Evolutionary conservation across 2,113 vertebrate genomes (phyloP), one percentile per base, ranked within the genome.

Genomic region (Prionailurus viverrinus): DNA sequence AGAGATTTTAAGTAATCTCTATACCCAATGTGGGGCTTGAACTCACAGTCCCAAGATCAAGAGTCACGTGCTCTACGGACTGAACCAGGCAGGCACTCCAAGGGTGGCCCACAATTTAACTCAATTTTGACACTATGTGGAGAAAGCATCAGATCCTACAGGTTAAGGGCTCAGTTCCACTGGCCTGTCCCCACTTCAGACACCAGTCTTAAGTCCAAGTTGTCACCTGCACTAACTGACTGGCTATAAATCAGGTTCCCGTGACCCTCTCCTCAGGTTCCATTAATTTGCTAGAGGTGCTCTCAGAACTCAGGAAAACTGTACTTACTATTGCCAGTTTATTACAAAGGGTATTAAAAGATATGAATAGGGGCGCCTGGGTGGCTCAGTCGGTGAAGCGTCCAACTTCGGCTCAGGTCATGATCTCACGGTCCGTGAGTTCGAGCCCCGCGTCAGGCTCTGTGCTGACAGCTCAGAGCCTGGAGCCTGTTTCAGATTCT

Each of bases 231-330:
- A 45, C 51, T 69, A 36, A 79, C 23, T 8, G 14, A 68, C 61
- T n/a, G 14, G 41, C 55, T 36, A 1, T 51, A 51, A 89, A 36
- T 65, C 74, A 69, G 36, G 29, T 58, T 80, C 36, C 63, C 3
- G 19, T 0, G 0, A 58, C 21, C 6, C 29, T 23, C 73, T 78
- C 65, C 23, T 15, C 29, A 19, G 45, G n/a, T 79, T 66, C n/a
- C 1, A 66, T 68, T 79, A 69, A 45, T 71, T 94, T 81, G 16
- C 85, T 13, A 51, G 31, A 63, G 93, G 12, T 27, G 5, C 55
- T 80, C 65, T 71, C 53, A 69, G 51, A 36, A 71, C 51, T 80
- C 65, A 36, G 65, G 76, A 71, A 63, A 61, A 66, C 45, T 31
- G 33, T n/a, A 65, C 33, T 71, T 58, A 61, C 51, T 27, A 12